A percentile compares a stretch with the other conserved stretches of the same genome.
Evolutionary conservation across 2,113 vertebrate species (phyloP).

Genomic region (Pleuronectes platessa): DNA sequence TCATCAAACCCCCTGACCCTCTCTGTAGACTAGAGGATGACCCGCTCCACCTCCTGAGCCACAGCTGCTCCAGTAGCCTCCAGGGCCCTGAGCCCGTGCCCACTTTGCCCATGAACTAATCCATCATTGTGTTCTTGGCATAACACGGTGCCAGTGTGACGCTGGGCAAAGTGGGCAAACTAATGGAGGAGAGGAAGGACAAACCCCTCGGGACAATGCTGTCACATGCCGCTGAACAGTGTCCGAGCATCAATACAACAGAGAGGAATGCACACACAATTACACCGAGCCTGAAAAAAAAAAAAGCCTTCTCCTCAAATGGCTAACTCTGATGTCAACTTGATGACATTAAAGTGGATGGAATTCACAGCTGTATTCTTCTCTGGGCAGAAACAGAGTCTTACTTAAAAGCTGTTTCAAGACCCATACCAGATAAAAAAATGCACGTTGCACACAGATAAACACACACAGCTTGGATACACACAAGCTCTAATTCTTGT

Average conservation of each 20-base stretch:
- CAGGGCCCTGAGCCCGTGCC: background rate
- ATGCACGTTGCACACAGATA: background rate
- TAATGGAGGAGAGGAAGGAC: conserved; percentile 42
- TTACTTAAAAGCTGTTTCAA: background rate
- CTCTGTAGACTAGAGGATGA: background rate
- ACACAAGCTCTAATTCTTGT: conserved; percentile 9
- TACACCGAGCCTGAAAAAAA: conserved; percentile 6
- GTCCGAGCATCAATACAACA: conserved; percentile 27
- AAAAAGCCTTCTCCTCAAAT: conserved; percentile 6
- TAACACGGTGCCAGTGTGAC: conserved; percentile 26
- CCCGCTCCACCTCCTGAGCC: background rate
- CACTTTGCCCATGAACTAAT: background rate
- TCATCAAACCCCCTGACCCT: too few species aligned
- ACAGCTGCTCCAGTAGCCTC: background rate
- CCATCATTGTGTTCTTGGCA: conserved; percentile 35
- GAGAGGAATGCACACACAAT: conserved; percentile 9
- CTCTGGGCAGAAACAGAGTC: background rate
- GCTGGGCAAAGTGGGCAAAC: conserved; percentile 30
- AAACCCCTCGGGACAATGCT: conserved; percentile 41
- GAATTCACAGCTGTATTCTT: conserved; percentile 5
- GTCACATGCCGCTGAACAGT: conserved; percentile 34
- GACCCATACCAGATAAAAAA: background rate
- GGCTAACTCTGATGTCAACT: conserved; percentile 18
- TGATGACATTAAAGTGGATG: conserved; percentile 7
- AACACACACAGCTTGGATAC: background rate